A percentile compares a stretch with the other conserved stretches of the same genome.
These are phyloP conservation scores for Harpagifer antarcticus DNA, from an alignment of 2,797 vertebrate genomes.

Conservation along the genomic window DNA sequence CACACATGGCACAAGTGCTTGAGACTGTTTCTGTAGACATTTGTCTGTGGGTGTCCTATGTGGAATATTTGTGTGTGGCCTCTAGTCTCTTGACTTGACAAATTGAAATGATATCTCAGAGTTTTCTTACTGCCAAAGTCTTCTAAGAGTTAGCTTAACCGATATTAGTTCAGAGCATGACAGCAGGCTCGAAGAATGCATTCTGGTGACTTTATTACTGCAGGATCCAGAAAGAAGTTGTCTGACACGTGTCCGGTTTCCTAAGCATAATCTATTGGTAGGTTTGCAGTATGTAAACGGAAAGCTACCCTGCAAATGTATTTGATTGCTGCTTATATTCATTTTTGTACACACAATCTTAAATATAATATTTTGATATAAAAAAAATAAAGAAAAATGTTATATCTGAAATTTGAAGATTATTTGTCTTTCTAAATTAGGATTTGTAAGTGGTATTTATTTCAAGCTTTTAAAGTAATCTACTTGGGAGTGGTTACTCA, in stretches of 20 bases:
- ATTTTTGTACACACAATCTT: not conserved
- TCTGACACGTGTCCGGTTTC: slow-evolving; percentile 27
- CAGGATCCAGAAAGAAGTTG: slow-evolving; percentile 18
- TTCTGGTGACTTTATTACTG: slow-evolving; percentile 42
- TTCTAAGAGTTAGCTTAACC: slow-evolving; percentile 41
- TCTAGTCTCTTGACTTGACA: slow-evolving; percentile 39
- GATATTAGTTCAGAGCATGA: slow-evolving; percentile 49
- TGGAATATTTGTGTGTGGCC: slow-evolving; percentile 44
- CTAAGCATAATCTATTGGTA: not conserved
- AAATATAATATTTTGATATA: not conserved
- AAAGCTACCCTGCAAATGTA: not conserved
- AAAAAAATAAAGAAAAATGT: not conserved
- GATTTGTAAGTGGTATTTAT: slow-evolving; percentile 6
- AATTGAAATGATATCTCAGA: slow-evolving; percentile 52
- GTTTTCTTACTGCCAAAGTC: slow-evolving; percentile 35
- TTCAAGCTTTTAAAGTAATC: not conserved
- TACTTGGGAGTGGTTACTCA: not conserved
- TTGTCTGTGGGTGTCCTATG: slow-evolving; percentile 23
- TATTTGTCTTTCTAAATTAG: not conserved
- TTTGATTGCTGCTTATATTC: not conserved
- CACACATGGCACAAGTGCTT: not conserved
- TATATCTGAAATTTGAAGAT: not conserved
- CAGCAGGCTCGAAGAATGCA: slow-evolving; percentile 55
- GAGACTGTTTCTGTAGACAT: slow-evolving; percentile 42
- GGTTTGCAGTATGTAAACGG: slow-evolving; percentile 5